phyloP scores from a whole-genome alignment of 2,797 vertebrate species.

The Ptychobarbus kaznakovi region DNA sequence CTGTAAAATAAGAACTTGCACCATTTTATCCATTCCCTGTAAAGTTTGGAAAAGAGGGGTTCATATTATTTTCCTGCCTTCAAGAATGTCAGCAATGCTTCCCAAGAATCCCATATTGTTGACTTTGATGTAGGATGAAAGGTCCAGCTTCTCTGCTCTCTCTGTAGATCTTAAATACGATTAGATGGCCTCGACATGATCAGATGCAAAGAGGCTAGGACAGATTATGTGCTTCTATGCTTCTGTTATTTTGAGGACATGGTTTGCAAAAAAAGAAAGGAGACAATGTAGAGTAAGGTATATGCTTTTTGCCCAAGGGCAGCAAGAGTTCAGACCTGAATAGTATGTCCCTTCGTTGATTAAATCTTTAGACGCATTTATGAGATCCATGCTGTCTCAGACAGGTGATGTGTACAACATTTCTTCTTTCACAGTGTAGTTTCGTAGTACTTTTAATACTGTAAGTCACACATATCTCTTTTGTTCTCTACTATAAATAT shows the following conservation, averaged over 20 bases:
- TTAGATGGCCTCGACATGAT: constrained; percentile 77
- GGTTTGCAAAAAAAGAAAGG: constrained; percentile 63
- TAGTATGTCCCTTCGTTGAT: constrained; percentile 6
- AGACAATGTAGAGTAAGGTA: constrained; percentile 56
- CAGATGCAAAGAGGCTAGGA: constrained; percentile 68
- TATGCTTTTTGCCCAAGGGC: constrained; percentile 26
- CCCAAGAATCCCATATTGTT: constrained; percentile 79
- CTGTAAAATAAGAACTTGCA: constrained; percentile 53
- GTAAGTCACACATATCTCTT: constrained; percentile 51
- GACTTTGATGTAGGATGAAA: constrained; percentile 85
- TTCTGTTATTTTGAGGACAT: constrained; percentile 67
- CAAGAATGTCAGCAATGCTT: constrained; percentile 83
- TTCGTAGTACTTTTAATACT: constrained; percentile 20
- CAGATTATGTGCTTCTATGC: constrained; percentile 72
- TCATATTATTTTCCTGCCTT: constrained; percentile 68
- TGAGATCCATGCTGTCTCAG: not conserved
- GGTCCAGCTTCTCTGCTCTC: constrained; percentile 75
- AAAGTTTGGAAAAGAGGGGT: constrained; percentile 67
- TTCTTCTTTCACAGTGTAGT: not conserved
- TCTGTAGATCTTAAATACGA: constrained; percentile 78
- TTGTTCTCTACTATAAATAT: constrained; percentile 51
- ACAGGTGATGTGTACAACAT: not conserved
- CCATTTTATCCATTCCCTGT: constrained; percentile 59
- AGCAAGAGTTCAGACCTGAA: constrained; percentile 49
- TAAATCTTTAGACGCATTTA: constrained; percentile 22